Percentiles rank a stretch among this genome's conserved stretches.
These are phyloP conservation scores for Ferrisia virgata DNA, from an alignment of 2,888 invertebrate genomes.

Conservation along the genomic window DNA sequence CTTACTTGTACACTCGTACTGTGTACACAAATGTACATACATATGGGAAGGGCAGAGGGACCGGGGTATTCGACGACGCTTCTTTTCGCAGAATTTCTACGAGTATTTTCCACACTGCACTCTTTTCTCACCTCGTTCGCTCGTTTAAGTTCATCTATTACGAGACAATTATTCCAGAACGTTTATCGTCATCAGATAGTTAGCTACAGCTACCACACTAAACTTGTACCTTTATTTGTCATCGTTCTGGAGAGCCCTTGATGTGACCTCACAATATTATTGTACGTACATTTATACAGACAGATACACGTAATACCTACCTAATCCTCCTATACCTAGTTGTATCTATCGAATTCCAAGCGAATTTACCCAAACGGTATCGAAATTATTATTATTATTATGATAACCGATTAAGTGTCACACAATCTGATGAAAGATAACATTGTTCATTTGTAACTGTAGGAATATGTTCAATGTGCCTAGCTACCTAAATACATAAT, in stretches of 20 bases:
- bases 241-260: neutral
- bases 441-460: neutral
- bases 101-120: neutral
- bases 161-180: neutral
- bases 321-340: neutral
- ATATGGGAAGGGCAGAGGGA: no score
- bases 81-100: neutral
- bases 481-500: no score
- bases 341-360: neutral
- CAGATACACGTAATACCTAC: no score
- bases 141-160: neutral
- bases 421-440: neutral
- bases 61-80: no score
- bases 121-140: neutral
- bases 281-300: neutral
- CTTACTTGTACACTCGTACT: no score
- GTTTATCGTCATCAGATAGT: neutral
- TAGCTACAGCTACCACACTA: neutral
- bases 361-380: neutral
- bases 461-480: neutral
- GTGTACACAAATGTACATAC: neutral
- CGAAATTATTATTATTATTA: neutral
- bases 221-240: neutral
- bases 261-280: no score
- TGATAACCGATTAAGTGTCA: neutral